phyloP scores from a whole-genome alignment of 2,113 vertebrate genomes.

The Tetraodon nigroviridis region DNA sequence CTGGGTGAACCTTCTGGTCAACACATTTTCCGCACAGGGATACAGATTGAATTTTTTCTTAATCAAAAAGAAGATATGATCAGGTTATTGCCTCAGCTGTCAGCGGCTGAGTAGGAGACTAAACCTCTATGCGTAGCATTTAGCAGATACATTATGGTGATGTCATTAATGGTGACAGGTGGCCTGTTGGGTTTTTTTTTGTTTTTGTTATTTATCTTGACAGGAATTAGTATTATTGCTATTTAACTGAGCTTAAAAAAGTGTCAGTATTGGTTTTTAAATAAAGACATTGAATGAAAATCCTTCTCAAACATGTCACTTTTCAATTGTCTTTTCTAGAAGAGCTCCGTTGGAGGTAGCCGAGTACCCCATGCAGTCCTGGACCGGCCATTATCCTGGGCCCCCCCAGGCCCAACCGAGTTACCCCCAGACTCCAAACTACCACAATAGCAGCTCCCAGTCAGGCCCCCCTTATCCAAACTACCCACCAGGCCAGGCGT shows the following conservation, averaged over 20 bases:
- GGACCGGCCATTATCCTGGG: slow-evolving; percentile 75
- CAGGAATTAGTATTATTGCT: background rate
- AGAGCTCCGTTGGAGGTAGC: slow-evolving; percentile 79
- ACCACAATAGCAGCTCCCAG: slow-evolving; percentile 54
- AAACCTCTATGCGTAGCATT: slow-evolving; percentile 3
- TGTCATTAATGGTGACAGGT: background rate
- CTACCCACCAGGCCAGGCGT: slow-evolving; percentile 74
- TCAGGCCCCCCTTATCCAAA: slow-evolving; percentile 73
- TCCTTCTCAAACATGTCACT: background rate
- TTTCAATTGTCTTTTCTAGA: slow-evolving; percentile 64
- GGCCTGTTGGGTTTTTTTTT: background rate
- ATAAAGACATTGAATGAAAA: too few relatives aligned
- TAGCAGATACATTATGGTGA: slow-evolving; percentile 10
- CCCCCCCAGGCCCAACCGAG: slow-evolving; percentile 72
- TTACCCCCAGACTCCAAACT: slow-evolving; percentile 58
- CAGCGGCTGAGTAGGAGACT: slow-evolving; percentile 7
- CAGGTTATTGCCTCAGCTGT: slow-evolving; percentile 13
- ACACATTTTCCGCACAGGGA: slow-evolving; percentile 13
- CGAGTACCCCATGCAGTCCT: slow-evolving; percentile 80
- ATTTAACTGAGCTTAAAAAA: too few relatives aligned
- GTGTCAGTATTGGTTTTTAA: too few relatives aligned
- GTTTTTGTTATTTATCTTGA: background rate
- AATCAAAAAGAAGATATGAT: background rate
- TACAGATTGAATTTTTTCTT: slow-evolving; percentile 3
- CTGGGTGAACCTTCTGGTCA: slow-evolving; percentile 40